A percentile compares a stretch with the other conserved stretches of the same genome.
phyloP scores from a whole-genome alignment of 2,888 invertebrate species.

The Xanthorhoe designata region DNA sequence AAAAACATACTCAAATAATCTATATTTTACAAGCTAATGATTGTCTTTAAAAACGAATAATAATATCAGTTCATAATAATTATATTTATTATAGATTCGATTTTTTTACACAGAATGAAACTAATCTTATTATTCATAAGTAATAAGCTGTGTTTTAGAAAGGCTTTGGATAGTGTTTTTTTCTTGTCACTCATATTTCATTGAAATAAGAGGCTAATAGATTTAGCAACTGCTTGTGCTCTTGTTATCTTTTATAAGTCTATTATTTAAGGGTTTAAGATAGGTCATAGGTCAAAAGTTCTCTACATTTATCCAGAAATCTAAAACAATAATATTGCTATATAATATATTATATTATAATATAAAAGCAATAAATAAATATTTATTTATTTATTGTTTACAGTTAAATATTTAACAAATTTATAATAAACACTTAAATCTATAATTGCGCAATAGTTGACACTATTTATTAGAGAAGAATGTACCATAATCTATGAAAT shows the following conservation, averaged over 20 bases:
- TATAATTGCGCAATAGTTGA: conserved; percentile 48
- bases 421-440: conserved; percentile 33
- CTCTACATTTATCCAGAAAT: background rate
- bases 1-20: background rate
- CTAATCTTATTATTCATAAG: background rate
- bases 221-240: too few relatives aligned
- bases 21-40: background rate
- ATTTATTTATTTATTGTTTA: too few relatives aligned
- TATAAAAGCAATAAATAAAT: too few relatives aligned
- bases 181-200: too few relatives aligned
- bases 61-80: background rate
- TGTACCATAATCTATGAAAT: background rate
- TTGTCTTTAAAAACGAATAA: background rate
- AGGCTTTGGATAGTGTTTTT: too few relatives aligned
- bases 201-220: too few relatives aligned
- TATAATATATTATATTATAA: too few relatives aligned
- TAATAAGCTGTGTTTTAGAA: too few relatives aligned
- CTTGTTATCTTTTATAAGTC: too few relatives aligned
- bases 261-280: conserved; percentile 1
- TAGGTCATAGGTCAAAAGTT: background rate
- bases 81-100: background rate
- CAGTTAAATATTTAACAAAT: conserved; percentile 26
- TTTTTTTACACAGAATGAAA: background rate
- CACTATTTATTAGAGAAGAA: background rate
- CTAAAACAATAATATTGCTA: conserved; percentile 35